Evolutionary conservation across 2,113 vertebrate genomes (phyloP).

Genomic region (Rafetus swinhoei): DNA sequence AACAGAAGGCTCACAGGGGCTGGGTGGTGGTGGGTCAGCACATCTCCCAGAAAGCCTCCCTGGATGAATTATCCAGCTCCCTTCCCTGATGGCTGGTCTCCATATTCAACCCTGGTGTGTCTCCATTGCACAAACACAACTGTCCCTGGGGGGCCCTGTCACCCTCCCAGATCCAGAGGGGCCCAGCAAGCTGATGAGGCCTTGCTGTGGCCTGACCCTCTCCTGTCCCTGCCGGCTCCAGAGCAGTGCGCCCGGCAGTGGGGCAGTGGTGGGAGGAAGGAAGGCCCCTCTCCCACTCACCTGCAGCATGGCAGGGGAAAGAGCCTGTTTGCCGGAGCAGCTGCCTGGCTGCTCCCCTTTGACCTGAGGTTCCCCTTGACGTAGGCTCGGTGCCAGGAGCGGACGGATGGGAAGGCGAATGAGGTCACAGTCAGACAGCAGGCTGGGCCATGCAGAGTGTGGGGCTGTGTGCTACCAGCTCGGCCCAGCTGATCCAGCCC

Average conservation of each 20-base stretch:
- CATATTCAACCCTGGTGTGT: background rate
- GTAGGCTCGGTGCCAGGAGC: background rate
- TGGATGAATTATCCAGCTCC: background rate
- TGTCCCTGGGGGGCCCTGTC: background rate
- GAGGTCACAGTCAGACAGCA: background rate
- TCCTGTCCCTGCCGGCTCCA: background rate
- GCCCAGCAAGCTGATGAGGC: background rate
- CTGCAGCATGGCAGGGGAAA: background rate
- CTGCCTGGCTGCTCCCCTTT: background rate
- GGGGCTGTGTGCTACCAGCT: background rate
- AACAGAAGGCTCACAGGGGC: background rate
- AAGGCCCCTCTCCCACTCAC: background rate
- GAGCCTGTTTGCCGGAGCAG: background rate
- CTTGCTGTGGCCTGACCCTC: background rate
- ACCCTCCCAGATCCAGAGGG: background rate
- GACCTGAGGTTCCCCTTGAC: background rate
- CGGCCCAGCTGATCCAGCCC: background rate
- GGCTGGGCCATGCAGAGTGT: background rate
- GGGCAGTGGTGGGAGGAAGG: no score
- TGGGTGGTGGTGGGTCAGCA: background rate
- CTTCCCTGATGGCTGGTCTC: background rate
- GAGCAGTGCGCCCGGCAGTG: background rate
- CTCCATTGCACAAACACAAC: background rate
- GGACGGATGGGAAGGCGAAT: background rate
- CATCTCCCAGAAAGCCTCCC: background rate